These are phyloP conservation scores for Tortricodes alternella DNA, from an alignment of 2,888 invertebrate genomes.

Conservation along the genomic window DNA sequence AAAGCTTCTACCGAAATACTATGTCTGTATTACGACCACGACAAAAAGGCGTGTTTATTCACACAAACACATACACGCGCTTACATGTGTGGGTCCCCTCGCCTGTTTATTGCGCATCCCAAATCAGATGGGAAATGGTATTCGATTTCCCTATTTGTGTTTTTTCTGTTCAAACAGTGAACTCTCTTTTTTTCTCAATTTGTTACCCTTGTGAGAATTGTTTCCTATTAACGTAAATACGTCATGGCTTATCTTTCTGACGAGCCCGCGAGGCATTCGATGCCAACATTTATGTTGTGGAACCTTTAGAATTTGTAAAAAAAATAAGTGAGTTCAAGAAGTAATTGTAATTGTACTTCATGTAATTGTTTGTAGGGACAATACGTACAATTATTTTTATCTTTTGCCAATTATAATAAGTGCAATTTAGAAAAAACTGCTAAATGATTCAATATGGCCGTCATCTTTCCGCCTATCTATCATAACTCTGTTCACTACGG, in stretches of 20 bases:
- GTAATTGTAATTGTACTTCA: too few species aligned
- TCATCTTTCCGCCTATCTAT: too few species aligned
- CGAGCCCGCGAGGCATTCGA: conserved; percentile 11
- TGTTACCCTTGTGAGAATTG: conserved; percentile 42
- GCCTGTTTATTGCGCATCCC: conserved; percentile 45
- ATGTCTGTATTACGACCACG: conserved; percentile 20
- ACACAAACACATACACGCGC: not conserved
- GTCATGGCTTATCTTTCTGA: conserved; percentile 22
- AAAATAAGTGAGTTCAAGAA: not conserved
- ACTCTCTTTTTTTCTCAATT: conserved; percentile 52
- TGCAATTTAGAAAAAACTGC: too few species aligned
- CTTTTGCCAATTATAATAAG: too few species aligned
- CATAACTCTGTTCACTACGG: too few species aligned
- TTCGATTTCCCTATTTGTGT: conserved; percentile 57
- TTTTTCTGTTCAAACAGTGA: conserved; percentile 49
- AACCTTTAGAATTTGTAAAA: not conserved
- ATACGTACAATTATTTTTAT: too few species aligned
- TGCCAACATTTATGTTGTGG: not conserved
- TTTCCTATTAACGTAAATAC: conserved; percentile 39
- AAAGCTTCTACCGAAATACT: not conserved
- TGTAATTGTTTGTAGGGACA: too few species aligned
- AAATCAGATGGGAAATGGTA: conserved; percentile 52
- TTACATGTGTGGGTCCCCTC: conserved; percentile 30
- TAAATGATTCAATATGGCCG: too few species aligned
- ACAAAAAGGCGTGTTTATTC: conserved; percentile 20